Conservation (phyloP, 2,888 invertebrate species). For the Clunio marinus region DNA sequence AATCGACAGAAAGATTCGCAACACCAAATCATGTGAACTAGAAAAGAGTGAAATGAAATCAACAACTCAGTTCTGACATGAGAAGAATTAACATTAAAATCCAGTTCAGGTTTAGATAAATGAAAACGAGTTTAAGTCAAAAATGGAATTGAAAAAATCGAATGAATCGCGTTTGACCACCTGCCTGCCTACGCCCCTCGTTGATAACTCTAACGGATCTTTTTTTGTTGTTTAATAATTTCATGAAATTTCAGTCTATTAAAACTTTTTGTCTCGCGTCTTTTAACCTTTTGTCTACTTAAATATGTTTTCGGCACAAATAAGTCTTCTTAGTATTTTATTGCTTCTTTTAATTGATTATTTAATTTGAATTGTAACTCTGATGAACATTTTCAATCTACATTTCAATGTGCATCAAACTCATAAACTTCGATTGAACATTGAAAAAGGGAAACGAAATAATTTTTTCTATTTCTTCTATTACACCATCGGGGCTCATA, state of each 20-base stretch:
- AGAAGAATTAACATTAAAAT: too few species aligned
- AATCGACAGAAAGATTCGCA: neutral
- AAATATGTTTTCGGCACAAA: too few species aligned
- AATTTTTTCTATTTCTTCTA: too few species aligned
- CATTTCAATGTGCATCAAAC: too few species aligned
- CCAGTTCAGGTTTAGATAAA: neutral
- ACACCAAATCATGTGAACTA: neutral
- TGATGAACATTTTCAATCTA: too few species aligned
- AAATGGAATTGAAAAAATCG: neutral
- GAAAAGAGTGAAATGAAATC: neutral
- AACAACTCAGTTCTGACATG: neutral
- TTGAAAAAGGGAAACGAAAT: neutral
- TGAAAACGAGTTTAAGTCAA: neutral
- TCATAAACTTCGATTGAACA: neutral
- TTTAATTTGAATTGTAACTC: too few species aligned
- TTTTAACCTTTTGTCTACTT: too few species aligned
- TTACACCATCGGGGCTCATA: neutral
- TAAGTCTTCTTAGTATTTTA: too few species aligned
- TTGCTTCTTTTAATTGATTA: too few species aligned
- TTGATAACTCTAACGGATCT: neutral
- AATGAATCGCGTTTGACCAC: neutral
- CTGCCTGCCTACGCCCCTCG: slow-evolving; percentile 23
- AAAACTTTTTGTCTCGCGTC: too few species aligned
- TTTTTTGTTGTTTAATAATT: too few species aligned
- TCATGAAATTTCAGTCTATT: too few species aligned